Evolutionary conservation across 2,888 invertebrate genomes (phyloP).

Genomic region (Lasioglossum oenotherae): DNA sequence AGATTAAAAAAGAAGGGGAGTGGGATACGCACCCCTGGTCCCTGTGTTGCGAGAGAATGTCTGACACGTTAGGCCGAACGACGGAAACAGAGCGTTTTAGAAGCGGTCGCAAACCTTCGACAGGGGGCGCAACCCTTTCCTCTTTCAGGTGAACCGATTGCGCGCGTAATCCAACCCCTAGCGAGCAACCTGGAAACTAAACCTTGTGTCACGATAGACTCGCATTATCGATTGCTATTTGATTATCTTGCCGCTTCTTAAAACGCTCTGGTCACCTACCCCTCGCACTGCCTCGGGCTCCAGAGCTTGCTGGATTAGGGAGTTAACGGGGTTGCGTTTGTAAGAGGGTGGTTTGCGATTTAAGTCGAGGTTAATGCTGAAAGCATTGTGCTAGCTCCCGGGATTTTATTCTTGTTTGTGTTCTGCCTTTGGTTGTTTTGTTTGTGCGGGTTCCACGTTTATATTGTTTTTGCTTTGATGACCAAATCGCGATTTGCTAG

Average conservation of each 20-base stretch:
- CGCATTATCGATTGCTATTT: slow-evolving; percentile 51
- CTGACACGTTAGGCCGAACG: slow-evolving; percentile 72
- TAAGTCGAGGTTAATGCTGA: background rate
- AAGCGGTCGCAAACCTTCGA: slow-evolving; percentile 60
- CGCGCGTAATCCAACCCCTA: slow-evolving; percentile 66
- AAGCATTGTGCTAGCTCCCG: background rate
- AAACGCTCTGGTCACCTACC: slow-evolving; percentile 9
- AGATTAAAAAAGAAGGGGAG: slow-evolving; percentile 77
- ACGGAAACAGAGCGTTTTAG: slow-evolving; percentile 74
- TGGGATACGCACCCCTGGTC: slow-evolving; percentile 63
- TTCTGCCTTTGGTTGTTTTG: background rate
- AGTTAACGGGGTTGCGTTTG: background rate
- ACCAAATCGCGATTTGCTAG: no score
- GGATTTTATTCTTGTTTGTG: background rate
- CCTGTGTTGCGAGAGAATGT: slow-evolving; percentile 54
- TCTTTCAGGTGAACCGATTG: slow-evolving; percentile 73
- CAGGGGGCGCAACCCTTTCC: slow-evolving; percentile 59
- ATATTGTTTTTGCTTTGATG: background rate
- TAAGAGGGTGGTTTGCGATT: background rate
- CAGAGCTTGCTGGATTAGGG: background rate
- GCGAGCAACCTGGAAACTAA: slow-evolving; percentile 40
- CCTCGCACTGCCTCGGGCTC: background rate
- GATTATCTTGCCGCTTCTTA: slow-evolving; percentile 28
- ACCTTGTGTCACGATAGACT: slow-evolving; percentile 1
- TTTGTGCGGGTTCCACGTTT: background rate